These are phyloP conservation scores for Stegodyphus mimosarum DNA, from an alignment of 1,140 invertebrate species.

Conservation along the genomic window DNA sequence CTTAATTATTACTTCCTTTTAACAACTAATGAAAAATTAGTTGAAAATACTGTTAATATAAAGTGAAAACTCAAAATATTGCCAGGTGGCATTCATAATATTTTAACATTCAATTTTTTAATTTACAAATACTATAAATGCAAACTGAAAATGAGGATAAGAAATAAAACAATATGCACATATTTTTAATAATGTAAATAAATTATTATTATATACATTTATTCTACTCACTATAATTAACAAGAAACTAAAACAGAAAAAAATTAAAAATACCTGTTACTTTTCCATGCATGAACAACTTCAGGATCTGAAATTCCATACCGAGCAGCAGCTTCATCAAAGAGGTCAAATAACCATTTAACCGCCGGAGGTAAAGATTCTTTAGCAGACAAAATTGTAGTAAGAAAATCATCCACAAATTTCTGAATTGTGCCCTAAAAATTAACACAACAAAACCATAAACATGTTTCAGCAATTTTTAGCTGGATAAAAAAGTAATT, in stretches of 20 bases:
- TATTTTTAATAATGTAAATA: too few relatives aligned
- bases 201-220: too few relatives aligned
- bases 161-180: too few relatives aligned
- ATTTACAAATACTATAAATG: neutral
- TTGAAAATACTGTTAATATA: neutral
- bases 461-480: too few relatives aligned
- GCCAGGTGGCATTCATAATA: neutral
- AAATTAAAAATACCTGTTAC: slow-evolving; percentile 74
- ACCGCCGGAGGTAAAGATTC: slow-evolving; percentile 86
- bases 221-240: too few relatives aligned
- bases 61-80: neutral
- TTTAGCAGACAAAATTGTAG: slow-evolving; percentile 87
- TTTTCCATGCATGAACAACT: slow-evolving; percentile 96
- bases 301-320: slow-evolving; percentile 88
- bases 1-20: too few relatives aligned
- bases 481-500: too few relatives aligned
- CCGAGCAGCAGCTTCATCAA: slow-evolving; percentile 88
- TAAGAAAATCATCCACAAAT: slow-evolving; percentile 95
- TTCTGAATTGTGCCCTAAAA: slow-evolving; percentile 88
- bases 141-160: too few relatives aligned
- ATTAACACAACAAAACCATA: neutral
- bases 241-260: too few relatives aligned
- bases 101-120: neutral
- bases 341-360: slow-evolving; percentile 94
- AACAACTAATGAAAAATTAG: too few relatives aligned